A percentile compares a stretch with the other conserved stretches of the same genome.
phyloP scores from a whole-genome alignment of 2,797 vertebrate species.

The Naso thynnoides region DNA sequence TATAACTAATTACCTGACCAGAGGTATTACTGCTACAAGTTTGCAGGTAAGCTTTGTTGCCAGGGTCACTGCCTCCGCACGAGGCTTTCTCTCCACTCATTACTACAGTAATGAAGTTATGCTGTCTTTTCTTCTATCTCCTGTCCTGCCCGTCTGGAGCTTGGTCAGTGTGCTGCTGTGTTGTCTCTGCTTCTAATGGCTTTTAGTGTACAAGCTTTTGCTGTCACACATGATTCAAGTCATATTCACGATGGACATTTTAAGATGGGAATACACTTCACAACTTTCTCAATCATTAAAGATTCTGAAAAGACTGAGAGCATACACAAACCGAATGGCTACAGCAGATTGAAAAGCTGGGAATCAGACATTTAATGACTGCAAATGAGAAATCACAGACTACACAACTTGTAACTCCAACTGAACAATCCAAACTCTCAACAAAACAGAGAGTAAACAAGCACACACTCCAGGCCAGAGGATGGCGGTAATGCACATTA shows the following conservation, averaged over 20 bases:
- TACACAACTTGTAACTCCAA: no score
- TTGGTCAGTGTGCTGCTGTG: slow-evolving; percentile 46
- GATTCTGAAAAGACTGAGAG: no score
- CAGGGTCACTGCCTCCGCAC: slow-evolving; percentile 72
- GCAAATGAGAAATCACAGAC: no score
- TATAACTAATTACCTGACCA: slow-evolving; percentile 84
- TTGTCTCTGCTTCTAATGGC: slow-evolving; percentile 41
- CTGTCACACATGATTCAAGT: slow-evolving; percentile 31
- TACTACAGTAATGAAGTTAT: no score
- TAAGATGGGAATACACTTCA: not conserved
- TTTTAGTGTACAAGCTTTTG: slow-evolving; percentile 19
- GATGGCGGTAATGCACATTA: no score
- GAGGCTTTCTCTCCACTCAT: slow-evolving; percentile 34
- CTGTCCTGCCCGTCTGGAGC: slow-evolving; percentile 50
- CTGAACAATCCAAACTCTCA: no score
- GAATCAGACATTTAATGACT: no score
- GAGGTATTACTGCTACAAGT: slow-evolving; percentile 78
- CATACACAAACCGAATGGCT: no score
- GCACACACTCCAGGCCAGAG: no score
- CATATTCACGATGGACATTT: not conserved
- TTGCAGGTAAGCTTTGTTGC: slow-evolving; percentile 77
- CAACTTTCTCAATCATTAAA: no score
- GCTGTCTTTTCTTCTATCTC: slow-evolving; percentile 18
- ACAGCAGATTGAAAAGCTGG: no score
- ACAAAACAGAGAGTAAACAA: no score